phyloP scores from a whole-genome alignment of 2,113 vertebrate genomes.

The Alethe castanea region DNA sequence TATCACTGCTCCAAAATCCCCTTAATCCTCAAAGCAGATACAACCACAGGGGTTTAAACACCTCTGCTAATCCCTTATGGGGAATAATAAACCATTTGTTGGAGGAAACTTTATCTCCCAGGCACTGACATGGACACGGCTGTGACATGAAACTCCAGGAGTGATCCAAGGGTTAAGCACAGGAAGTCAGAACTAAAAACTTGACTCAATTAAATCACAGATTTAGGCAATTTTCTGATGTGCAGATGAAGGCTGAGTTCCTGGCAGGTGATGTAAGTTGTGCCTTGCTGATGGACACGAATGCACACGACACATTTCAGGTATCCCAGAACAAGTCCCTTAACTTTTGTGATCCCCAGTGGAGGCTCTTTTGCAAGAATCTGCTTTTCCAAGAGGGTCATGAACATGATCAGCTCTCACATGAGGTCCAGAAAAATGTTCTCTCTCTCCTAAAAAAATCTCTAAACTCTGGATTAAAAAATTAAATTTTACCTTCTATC shows the following conservation, averaged over 20 bases:
- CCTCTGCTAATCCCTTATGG: not conserved
- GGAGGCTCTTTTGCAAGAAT: not conserved
- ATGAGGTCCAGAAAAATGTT: not conserved
- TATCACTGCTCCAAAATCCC: not conserved
- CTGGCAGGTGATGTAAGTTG: not conserved
- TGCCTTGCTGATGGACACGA: not conserved
- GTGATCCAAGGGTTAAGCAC: not conserved
- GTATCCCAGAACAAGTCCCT: not conserved
- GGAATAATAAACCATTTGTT: not conserved
- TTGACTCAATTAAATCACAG: not conserved
- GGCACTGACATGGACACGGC: not conserved
- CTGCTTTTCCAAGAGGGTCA: not conserved
- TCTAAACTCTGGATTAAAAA: not conserved
- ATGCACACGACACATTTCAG: not conserved
- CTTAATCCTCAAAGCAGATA: not conserved
- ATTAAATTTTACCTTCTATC: not conserved
- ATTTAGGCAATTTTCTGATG: not conserved
- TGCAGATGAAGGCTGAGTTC: conserved; percentile 3
- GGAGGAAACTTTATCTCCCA: not conserved
- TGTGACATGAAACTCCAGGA: not conserved
- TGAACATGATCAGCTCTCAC: not conserved
- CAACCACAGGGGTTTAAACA: not conserved
- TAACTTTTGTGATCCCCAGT: not conserved
- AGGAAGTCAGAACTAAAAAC: not conserved
- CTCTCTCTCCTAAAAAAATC: not conserved